Base-by-base conservation (phyloP, 1,140 invertebrate genomes). In the Cyclina sinensis region DNA sequence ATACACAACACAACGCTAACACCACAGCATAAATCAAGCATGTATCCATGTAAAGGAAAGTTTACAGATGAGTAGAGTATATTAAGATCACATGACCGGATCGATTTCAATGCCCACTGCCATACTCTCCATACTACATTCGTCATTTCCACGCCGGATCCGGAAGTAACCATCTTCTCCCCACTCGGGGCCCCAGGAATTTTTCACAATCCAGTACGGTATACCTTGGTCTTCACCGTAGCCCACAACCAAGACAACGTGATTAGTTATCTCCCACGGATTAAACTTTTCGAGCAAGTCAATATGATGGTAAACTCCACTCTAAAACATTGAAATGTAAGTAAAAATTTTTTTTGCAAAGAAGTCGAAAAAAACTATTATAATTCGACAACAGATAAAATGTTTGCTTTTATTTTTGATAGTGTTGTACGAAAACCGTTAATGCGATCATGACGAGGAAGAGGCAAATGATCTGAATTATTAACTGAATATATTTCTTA, bases 151-250 rank as follows among this genome's bases (percentile, higher is more conserved):
- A 76, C 96, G 93, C 51, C 94, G 92, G 57, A 97, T 96, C 51
- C 96, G 90, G 90, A 96, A 96, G 89, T 91, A 96, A n/a, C 96
- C 96, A 2, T 95, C 84, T 87, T 97, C 96, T 1, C 96, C 96
- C 96, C 96, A 97, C 0, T 89, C 70, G 9, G 90, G 88, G 14
- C 96, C 96, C 97, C 97, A 97, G 46, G 96, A 96, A 79, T 96
- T 96, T 83, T 95, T 95, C 0, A 95, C 93, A 21, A 92, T 94
- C 95, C 95, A 96, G 89, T 91, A 96, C 48, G 93, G 92, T 35
- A 92, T 79, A 0, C 93, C 92, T 30, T 91, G 16, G 21, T 95
- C 95, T 30, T 74, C 85, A 0, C 95, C 95, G 89, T 95, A 95
- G 0, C 95, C 95, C 27, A 95, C 95, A 0, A 95, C 81, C 11